phyloP scores from a whole-genome alignment of 2,797 vertebrate species.

The Anguilla marmorata region DNA sequence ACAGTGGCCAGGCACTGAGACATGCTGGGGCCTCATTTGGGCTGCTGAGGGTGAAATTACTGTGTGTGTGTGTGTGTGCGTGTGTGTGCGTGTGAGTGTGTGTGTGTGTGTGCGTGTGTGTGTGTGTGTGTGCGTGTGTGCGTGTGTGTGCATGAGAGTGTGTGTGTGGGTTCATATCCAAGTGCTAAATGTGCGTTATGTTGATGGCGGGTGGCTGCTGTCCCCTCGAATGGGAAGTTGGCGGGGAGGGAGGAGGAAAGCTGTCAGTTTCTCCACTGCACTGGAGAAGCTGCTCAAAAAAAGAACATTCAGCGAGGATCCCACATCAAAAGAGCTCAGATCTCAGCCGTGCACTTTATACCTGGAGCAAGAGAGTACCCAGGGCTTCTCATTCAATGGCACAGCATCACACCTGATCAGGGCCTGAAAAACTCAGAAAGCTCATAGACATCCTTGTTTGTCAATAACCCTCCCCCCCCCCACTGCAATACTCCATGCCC shows the following conservation, averaged over 20 bases:
- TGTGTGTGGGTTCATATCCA: no score
- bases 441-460: no score
- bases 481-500: no score
- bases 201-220: constrained; percentile 48
- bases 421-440: no score
- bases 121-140: no score
- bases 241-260: constrained; percentile 52
- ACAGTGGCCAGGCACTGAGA: constrained; percentile 26
- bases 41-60: constrained; percentile 17
- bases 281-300: constrained; percentile 62
- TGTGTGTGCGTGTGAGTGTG: constrained; percentile 19
- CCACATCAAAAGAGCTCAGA: constrained; percentile 52
- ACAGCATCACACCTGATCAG: no score
- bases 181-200: constrained; percentile 44
- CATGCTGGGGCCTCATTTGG: constrained; percentile 22
- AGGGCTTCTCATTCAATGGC: constrained; percentile 37
- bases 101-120: no score
- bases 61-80: constrained; percentile 39
- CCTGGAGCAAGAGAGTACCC: constrained; percentile 50
- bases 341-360: constrained; percentile 55
- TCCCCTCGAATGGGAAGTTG: constrained; percentile 57
- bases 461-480: no score
- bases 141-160: no score
- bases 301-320: constrained; percentile 62
- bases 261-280: constrained; percentile 64